Percentiles rank a stretch among this genome's conserved stretches.
These are phyloP conservation scores for Chrysocyon brachyurus DNA, from an alignment of 2,797 vertebrate species.

Conservation along the genomic window DNA sequence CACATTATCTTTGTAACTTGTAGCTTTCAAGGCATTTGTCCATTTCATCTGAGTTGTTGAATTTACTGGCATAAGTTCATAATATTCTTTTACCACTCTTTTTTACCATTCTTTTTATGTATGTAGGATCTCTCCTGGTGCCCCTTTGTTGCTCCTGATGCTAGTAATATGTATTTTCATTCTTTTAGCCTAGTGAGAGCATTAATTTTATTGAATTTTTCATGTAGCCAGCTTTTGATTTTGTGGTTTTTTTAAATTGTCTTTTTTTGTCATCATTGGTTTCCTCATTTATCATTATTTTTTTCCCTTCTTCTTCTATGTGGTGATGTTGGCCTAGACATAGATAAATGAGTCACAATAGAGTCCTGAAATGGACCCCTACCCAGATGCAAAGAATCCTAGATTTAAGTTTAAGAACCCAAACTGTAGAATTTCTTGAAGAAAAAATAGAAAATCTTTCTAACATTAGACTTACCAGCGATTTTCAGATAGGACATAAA, in stretches of 20 bases:
- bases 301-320: neutral
- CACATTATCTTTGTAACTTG: neutral
- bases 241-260: neutral
- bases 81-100: neutral
- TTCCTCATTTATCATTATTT: neutral
- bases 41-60: conserved; percentile 39
- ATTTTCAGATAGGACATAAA: neutral
- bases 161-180: conserved; percentile 3
- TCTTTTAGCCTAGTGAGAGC: neutral
- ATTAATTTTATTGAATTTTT: conserved; percentile 47
- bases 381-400: neutral
- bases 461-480: neutral
- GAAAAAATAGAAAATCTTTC: conserved; percentile 14
- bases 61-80: neutral
- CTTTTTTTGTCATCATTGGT: neutral
- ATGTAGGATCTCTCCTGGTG: neutral
- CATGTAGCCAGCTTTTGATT: neutral
- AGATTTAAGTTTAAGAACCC: conserved; percentile 23
- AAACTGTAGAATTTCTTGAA: neutral
- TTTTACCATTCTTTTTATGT: conserved; percentile 16
- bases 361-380: neutral
- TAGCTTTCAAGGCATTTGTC: conserved; percentile 29
- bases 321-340: neutral
- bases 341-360: neutral
- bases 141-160: neutral